Base-by-base conservation (phyloP, 1,140 invertebrate genomes). In the Idris sp. region DNA sequence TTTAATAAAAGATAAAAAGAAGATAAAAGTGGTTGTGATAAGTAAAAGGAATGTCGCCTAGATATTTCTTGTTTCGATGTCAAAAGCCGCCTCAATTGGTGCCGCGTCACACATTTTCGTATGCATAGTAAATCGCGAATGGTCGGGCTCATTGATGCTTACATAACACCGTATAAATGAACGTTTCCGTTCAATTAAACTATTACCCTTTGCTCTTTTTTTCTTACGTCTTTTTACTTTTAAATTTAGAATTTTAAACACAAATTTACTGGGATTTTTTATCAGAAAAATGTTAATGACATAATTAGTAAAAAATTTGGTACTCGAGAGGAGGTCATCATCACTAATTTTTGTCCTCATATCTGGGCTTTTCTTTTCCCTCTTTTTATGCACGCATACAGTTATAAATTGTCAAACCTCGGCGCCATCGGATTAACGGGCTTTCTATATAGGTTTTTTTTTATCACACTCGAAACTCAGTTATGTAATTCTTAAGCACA, bases 341-440 rank as follows among this genome's bases (percentile, higher is more conserved):
- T 36, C 8, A 41, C 46, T 56, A 43, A 56, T 61, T 68, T 73
- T 76, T 73, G 61, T n/a, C n/a, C n/a, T n/a, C n/a, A n/a, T n/a
- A n/a, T n/a, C n/a, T n/a, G n/a, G n/a, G n/a, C n/a, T n/a, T n/a
- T n/a, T n/a, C n/a, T n/a, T n/a, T n/a, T n/a, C n/a, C n/a, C n/a
- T n/a, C n/a, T n/a, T n/a, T n/a, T n/a, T n/a, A n/a, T n/a, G n/a
- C n/a, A n/a, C n/a, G n/a, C n/a, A n/a, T n/a, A n/a, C 36, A 15
- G 26, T 56, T 40, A 28, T 59, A 64, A 67, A 62, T 56, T 41
- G 56, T 56, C 40, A 41, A 61, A 61, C 7, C 31, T 38, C 56
- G 56, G 41, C 53, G 58, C 56, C 58, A 71, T 31, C 51, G 49
- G 36, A 54, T 71, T 49, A 62, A 56, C 40, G 35, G 33, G 28